These are phyloP conservation scores for Tenrec ecaudatus DNA, from an alignment of 2,113 vertebrate species.

Conservation along the genomic window DNA sequence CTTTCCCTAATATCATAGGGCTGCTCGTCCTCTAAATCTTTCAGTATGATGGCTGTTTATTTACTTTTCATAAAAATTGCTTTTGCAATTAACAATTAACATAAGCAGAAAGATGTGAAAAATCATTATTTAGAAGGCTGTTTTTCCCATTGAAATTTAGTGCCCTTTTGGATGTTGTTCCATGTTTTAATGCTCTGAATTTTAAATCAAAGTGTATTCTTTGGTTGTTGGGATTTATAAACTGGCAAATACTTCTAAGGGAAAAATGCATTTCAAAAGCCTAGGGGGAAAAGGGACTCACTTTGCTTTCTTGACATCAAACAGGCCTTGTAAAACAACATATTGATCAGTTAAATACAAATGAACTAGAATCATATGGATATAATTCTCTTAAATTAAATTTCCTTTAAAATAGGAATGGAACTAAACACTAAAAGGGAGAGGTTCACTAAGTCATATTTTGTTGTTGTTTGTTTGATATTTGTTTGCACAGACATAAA, in stretches of 20 bases:
- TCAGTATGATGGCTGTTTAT: conserved; percentile 36
- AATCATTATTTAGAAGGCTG: conserved; percentile 35
- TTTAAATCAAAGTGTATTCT: conserved; percentile 67
- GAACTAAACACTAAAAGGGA: conserved; percentile 80
- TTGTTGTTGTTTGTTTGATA: conserved; percentile 69
- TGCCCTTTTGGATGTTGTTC: conserved; percentile 43
- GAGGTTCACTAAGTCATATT: conserved; percentile 73
- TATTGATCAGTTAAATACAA: conserved; percentile 82
- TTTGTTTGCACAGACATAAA: conserved; percentile 60
- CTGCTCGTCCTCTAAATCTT: conserved; percentile 14
- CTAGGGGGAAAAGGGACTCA: conserved; percentile 67
- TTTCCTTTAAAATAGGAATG: conserved; percentile 80
- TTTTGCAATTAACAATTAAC: conserved; percentile 72
- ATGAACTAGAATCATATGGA: conserved; percentile 81
- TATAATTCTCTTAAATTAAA: conserved; percentile 82
- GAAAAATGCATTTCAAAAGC: conserved; percentile 75
- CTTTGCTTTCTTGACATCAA: conserved; percentile 82
- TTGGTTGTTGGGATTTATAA: conserved; percentile 76
- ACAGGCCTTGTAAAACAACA: conserved; percentile 79
- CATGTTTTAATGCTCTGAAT: conserved; percentile 61
- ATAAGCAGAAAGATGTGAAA: conserved; percentile 60
- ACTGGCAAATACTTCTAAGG: conserved; percentile 78
- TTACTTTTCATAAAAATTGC: conserved; percentile 38
- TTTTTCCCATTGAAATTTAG: conserved; percentile 68
- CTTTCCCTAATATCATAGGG: neutral